phyloP scores from a whole-genome alignment of 1,140 invertebrate genomes.

The Drosophila burlai region DNA sequence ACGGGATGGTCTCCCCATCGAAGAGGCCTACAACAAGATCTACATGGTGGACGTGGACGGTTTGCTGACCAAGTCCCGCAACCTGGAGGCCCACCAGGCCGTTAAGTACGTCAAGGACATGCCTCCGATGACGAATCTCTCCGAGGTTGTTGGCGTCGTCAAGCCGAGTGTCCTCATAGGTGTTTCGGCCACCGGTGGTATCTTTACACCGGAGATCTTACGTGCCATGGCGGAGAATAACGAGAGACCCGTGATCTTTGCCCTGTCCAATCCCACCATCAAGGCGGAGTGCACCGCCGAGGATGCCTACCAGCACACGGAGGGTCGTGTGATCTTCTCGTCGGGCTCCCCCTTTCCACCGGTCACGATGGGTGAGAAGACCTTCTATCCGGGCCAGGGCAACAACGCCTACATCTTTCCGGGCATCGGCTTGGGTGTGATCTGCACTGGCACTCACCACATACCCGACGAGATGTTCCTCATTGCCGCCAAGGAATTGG shows the following conservation, averaged over 20 bases:
- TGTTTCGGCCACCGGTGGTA: slow-evolving; percentile 94
- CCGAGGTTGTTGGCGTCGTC: slow-evolving; percentile 91
- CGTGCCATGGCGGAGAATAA: slow-evolving; percentile 94
- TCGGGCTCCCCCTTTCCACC: slow-evolving; percentile 96
- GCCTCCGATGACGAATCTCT: slow-evolving; percentile 90
- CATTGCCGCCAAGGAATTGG: slow-evolving; percentile 93
- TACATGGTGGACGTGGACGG: slow-evolving; percentile 96
- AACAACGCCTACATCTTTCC: slow-evolving; percentile 99
- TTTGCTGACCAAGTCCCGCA: slow-evolving; percentile 90
- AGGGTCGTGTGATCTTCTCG: slow-evolving; percentile 95
- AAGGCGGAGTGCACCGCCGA: slow-evolving; percentile 99
- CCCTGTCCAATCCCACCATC: slow-evolving; percentile 97
- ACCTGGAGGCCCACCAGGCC: slow-evolving; percentile 90
- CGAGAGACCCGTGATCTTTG: slow-evolving; percentile 96
- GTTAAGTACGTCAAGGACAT: slow-evolving; percentile 93
- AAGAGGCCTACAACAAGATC: slow-evolving; percentile 92
- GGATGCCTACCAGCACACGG: slow-evolving; percentile 93
- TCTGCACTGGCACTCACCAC: slow-evolving; percentile 93
- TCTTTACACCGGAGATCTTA: slow-evolving; percentile 95
- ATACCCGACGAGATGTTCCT: slow-evolving; percentile 96
- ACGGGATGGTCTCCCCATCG: slow-evolving; percentile 89
- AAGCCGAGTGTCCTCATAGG: slow-evolving; percentile 90
- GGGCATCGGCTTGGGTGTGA: slow-evolving; percentile 93
- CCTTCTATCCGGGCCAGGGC: slow-evolving; percentile 95
- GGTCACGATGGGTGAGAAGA: slow-evolving; percentile 91